phyloP scores from a whole-genome alignment of 1,140 invertebrate species.

The Chionoecetes opilio region DNA sequence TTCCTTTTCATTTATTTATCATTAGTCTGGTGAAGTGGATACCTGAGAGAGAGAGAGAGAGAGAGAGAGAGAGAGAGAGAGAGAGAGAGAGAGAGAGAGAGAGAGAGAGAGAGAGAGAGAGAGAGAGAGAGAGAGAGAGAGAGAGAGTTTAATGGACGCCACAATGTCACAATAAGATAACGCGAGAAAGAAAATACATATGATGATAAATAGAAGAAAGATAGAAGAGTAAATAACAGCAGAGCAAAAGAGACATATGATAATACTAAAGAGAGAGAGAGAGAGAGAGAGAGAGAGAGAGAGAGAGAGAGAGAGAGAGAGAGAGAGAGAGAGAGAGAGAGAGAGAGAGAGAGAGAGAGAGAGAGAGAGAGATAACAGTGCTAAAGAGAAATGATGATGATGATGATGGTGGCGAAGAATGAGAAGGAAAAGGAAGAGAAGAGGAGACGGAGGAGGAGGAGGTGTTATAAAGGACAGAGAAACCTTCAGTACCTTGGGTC shows the following conservation, averaged over 20 bases:
- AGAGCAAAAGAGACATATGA: too few species aligned
- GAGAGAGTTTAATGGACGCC: too few species aligned
- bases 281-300: constrained; percentile 8
- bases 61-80: constrained; percentile 27
- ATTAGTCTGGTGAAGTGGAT: too few species aligned
- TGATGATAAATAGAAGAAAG: too few species aligned
- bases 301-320: background rate
- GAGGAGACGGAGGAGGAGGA: background rate
- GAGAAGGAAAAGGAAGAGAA: background rate
- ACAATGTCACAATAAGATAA: too few species aligned
- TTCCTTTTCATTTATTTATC: too few species aligned
- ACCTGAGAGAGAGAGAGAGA: background rate
- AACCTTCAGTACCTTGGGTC: constrained; percentile 13
- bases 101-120: background rate
- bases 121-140: background rate
- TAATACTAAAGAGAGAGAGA: background rate
- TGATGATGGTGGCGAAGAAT: constrained; percentile 1
- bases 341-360: background rate
- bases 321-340: background rate
- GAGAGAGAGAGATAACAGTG: background rate
- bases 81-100: constrained; percentile 27
- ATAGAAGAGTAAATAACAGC: too few species aligned
- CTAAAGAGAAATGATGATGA: background rate
- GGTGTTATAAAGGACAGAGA: constrained; percentile 32
- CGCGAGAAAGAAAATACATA: too few species aligned